phyloP scores from a whole-genome alignment of 2,113 vertebrate species.

The Ardeotis arabs region DNA sequence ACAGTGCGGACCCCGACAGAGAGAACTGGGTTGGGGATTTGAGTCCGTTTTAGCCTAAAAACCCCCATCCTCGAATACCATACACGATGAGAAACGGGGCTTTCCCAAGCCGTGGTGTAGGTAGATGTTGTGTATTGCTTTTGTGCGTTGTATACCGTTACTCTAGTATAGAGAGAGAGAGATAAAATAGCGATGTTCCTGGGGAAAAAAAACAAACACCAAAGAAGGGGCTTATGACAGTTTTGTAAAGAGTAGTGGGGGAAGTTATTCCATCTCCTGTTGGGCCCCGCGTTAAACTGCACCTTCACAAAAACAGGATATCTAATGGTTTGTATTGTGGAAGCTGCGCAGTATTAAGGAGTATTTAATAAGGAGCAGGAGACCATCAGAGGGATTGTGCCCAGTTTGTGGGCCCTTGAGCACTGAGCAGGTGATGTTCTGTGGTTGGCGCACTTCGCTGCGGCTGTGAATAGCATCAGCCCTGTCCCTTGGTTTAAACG shows the following conservation, averaged over 20 bases:
- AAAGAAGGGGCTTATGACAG: rapidly evolving
- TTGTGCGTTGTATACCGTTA: not conserved
- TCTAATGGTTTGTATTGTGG: not conserved
- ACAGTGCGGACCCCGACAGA: too few relatives aligned
- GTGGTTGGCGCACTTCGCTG: too few relatives aligned
- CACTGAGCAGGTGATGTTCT: rapidly evolving
- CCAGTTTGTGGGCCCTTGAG: not conserved
- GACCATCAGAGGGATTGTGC: not conserved
- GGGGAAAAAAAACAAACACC: too few relatives aligned
- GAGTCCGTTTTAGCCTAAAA: not conserved
- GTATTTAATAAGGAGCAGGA: rapidly evolving
- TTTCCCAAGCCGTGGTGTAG: not conserved
- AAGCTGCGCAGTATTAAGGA: not conserved
- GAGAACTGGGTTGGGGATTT: rapidly evolving
- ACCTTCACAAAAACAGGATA: not conserved
- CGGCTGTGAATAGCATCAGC: too few relatives aligned
- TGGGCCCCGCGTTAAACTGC: not conserved
- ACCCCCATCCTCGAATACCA: too few relatives aligned
- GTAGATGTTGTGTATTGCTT: rapidly evolving
- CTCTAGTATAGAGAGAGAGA: not conserved
- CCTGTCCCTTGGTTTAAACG: not conserved
- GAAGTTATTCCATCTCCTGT: not conserved
- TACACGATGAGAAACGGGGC: not conserved
- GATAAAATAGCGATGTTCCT: not conserved
- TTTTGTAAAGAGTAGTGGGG: not conserved